Evolutionary conservation across 37 sponge, comb jelly and placozoan genomes (phyloP), one percentile per base, ranked within the genome.

Genomic region (Tethya wilhelma): DNA sequence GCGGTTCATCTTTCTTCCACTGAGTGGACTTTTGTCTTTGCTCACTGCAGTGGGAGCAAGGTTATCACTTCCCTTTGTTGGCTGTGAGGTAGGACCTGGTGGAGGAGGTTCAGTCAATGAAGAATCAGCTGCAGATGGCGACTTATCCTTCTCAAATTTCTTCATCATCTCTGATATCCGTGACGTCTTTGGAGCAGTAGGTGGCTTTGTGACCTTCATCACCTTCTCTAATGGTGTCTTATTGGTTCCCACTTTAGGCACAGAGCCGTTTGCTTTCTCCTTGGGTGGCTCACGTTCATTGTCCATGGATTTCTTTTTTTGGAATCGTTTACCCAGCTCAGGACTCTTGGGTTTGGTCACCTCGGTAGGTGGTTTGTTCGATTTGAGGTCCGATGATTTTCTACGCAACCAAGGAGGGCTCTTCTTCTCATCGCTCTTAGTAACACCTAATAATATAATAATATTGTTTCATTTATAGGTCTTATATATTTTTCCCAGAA

Each of bases 111-210:
- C 32, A 19, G 38, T 2, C 8, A n/a, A 29, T 22, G 23, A 14
- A 70, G 4, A 5, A 49, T 49, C 55, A 25, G 17, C 32, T 17
- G 53, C 14, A 49, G 9, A 9, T 49, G 9, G 53, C 14, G 14
- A 19, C 14, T 9, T 9, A 49, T 14, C 53, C 53, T 49, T 62
- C 63, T 76, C 77, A 60, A 76, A 76, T 38, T 59, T 62, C 77
- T 76, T 62, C 63, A 72, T 72, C 73, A 72, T 20, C 34, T 72
- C 49, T 28, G 73, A 72, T 22, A 72, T 72, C 29, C 31, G n/a
- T 26, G 73, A 49, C 14, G 19, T 5, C 34, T 72, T 72, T 5
- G 73, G 32, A 49, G 55, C 34, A 14, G 73, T 2, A 20, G 46
- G n/a, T 14, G 55, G 73, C 5, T 26, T 72, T 49, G 53, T 19